Base-by-base conservation (phyloP, 2,888 invertebrate genomes). In the Plagodis dolabraria region DNA sequence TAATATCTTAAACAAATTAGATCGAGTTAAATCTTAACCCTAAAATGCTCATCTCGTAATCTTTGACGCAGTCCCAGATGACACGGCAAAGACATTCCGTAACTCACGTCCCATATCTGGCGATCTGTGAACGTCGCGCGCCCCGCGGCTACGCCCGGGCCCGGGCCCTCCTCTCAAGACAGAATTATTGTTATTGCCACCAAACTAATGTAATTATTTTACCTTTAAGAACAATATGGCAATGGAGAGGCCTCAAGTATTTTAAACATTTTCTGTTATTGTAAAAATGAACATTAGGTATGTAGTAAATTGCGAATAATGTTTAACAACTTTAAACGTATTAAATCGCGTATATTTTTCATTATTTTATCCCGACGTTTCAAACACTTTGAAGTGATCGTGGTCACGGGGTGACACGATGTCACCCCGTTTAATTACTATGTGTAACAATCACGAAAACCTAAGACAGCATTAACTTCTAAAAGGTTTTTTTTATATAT, bases 121-220 rank as follows among this genome's bases (percentile, higher is more conserved):
- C 86, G 89, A 90, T 90, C 91, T 89, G 90, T 89, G 90, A 87
- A 89, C 83, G 80, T 76, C 79, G 72, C 71, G 75, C 72, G 76
- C 71, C 70, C 65, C 62, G 69, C 63, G 65, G 69, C 63, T 70
- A 47, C 75, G 75, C 78, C 82, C 83, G 77, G 22, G 22, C 22
- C 82, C 83, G 77, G 22, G 22, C 22, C 82, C 83, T 77, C 81
- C 59, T 77, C 76, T 77, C 80, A 80, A 76, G 76, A 77, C 75
- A 75, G 80, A 89, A 84, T 87, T 91, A 91, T 89, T 89, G 89
- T 89, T 91, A 91, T 89, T 86, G 89, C 89, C 83, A 80, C 83
- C 83, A 86, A 86, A 90, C 83, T 88, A 86, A 89, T 87, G 89
- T 90, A 89, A 91, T 92, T 90, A 91, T 91, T 87, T 89, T 85